Conservation (phyloP, 2,888 invertebrate genomes). For the Sinotaia quadrata region DNA sequence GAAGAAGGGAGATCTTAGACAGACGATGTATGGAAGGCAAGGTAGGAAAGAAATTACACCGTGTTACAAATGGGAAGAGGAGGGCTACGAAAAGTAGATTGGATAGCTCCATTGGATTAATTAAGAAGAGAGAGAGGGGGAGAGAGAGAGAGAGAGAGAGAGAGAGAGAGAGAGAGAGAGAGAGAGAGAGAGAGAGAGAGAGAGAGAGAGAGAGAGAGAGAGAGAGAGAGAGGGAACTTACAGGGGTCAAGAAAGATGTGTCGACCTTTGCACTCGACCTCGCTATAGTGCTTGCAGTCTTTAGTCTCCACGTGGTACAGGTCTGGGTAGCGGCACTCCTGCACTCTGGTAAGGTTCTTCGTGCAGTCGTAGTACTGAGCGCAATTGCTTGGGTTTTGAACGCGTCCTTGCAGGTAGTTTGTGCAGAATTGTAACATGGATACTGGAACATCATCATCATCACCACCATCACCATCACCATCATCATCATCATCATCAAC, state of each 20-base stretch:
- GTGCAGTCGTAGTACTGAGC: conserved; percentile 59
- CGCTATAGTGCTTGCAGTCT: conserved; percentile 23
- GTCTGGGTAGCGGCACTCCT: conserved; percentile 56
- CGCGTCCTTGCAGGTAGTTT: conserved; percentile 38
- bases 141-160: not conserved
- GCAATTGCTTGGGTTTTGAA: conserved; percentile 53
- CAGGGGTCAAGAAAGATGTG: conserved; percentile 31
- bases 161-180: not conserved
- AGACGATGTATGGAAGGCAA: no score
- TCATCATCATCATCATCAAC: no score
- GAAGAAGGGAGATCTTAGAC: no score
- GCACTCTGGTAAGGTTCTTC: conserved; percentile 31
- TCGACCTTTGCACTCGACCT: conserved; percentile 31
- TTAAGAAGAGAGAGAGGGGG: not conserved
- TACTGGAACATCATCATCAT: conserved; percentile 15
- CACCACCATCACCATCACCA: no score
- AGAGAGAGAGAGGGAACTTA: not conserved
- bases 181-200: not conserved
- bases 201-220: not conserved
- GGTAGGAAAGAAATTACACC: no score
- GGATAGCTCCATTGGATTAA: not conserved
- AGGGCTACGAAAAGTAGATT: no score
- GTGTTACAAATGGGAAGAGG: no score
- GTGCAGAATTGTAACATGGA: conserved; percentile 37
- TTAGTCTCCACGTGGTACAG: conserved; percentile 42